Evolutionary conservation across 2,113 vertebrate species (phyloP).

Genomic region (Thamnaconus septentrionalis): DNA sequence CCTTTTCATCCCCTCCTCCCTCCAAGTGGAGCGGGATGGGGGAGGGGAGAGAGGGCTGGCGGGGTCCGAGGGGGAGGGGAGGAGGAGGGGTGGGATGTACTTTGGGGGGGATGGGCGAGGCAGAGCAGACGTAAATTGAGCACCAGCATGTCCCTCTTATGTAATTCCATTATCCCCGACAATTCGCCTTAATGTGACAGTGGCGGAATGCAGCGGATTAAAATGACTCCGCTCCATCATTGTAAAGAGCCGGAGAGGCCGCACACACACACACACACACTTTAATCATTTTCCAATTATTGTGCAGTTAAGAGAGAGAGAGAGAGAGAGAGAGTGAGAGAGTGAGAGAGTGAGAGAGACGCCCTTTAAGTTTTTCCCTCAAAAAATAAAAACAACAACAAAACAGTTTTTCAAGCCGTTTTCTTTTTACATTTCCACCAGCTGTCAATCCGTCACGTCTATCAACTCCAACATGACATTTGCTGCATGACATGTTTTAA

Average conservation of each 20-base stretch:
- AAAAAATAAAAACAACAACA: too few species aligned
- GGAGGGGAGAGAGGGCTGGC: too few species aligned
- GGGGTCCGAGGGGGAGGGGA: not conserved
- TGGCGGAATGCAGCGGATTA: slow-evolving; percentile 63
- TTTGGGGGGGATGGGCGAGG: slow-evolving; percentile 17
- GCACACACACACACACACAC: slow-evolving; percentile 21
- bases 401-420: too few species aligned
- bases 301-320: not conserved
- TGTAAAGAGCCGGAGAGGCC: slow-evolving; percentile 9
- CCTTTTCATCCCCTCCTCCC: too few species aligned
- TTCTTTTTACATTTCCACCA: too few species aligned
- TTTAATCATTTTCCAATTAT: slow-evolving; percentile 42
- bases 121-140: slow-evolving; percentile 50
- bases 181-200: slow-evolving; percentile 69
- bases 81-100: slow-evolving; percentile 14
- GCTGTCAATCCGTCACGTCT: too few species aligned
- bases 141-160: slow-evolving; percentile 61
- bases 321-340: too few species aligned
- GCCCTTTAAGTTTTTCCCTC: too few species aligned
- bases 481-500: too few species aligned
- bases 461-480: too few species aligned
- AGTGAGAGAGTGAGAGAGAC: too few species aligned
- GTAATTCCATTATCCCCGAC: slow-evolving; percentile 72
- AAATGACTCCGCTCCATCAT: slow-evolving; percentile 62
- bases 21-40: too few species aligned